Base-by-base conservation (phyloP, 2,888 invertebrate genomes). In the Chrysodeixis includens region DNA sequence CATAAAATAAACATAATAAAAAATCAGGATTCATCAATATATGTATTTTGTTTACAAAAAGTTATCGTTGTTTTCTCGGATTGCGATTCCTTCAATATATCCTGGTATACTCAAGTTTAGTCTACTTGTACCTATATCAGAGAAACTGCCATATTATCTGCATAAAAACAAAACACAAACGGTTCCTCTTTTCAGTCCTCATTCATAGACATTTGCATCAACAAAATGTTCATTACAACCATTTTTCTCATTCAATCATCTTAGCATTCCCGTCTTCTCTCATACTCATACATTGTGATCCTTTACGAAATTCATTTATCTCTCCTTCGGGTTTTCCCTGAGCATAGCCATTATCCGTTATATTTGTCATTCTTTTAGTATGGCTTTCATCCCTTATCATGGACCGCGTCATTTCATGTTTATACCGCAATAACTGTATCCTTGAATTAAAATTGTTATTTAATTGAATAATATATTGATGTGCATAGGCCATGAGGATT, bases 311-410 rank as follows among this genome's bases (percentile, higher is more conserved):
- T n/a, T 40, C 40, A 40, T 40, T 40, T 40, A 40, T 40, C 40
- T 40, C 40, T 40, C n/a, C n/a, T 40, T 40, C 40, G 40, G 40
- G 40, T 40, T 40, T 35, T 40, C 40, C 40, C n/a, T 40, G 40
- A 40, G 40, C n/a, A n/a, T 40, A 40, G n/a, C 40, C 40, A 40
- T 40, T 20, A 22, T 22, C 40, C 40, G 40, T 40, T 40, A 40
- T 40, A 40, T 40, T 40, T 40, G 40, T 40, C 40, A 40, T 40
- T 40, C 14, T 40, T 40, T 40, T 40, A n/a, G 40, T n/a, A 40
- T 40, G 40, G 40, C 40, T 40, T 40, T 40, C 12, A 40, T 40
- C 40, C 40, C 6, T 40, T n/a, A 40, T 40, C n/a, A n/a, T 40
- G n/a, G n/a, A 14, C n/a, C 6, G 40, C n/a, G 14, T n/a, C 14